phyloP scores from a whole-genome alignment of 2,113 vertebrate species.

The Callaeas wilsoni region DNA sequence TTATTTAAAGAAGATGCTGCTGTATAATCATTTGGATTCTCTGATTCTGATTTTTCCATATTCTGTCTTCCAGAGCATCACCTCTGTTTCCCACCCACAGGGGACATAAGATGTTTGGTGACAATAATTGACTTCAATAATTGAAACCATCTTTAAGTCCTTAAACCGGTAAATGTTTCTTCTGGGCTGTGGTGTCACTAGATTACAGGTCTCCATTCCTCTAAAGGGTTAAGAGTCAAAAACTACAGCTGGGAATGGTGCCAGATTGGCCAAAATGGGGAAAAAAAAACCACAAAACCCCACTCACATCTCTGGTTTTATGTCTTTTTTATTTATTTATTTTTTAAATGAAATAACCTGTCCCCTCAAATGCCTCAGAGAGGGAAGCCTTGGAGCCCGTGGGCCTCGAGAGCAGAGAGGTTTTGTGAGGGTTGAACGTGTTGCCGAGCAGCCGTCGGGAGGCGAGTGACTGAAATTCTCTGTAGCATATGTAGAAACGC shows the following conservation, averaged over 20 bases:
- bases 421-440: neutral
- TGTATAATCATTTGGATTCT: neutral
- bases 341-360: neutral
- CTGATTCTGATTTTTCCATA: neutral
- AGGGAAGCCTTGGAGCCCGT: neutral
- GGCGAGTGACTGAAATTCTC: neutral
- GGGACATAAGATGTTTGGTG: neutral
- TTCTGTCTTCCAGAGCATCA: neutral
- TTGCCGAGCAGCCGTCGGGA: neutral
- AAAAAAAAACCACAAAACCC: fast-evolving
- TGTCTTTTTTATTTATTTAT: neutral
- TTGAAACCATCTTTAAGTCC: neutral
- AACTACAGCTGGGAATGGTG: neutral
- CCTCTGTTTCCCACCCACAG: neutral
- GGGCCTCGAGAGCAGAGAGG: neutral
- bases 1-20: neutral
- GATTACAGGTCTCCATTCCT: neutral
- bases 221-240: neutral
- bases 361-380: neutral
- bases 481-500: neutral
- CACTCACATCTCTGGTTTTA: neutral
- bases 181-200: neutral
- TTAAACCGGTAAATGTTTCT: neutral
- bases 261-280: neutral
- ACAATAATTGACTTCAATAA: neutral